phyloP scores from a whole-genome alignment of 2,797 vertebrate species.

The Xiphorhynchus erythropygius region DNA sequence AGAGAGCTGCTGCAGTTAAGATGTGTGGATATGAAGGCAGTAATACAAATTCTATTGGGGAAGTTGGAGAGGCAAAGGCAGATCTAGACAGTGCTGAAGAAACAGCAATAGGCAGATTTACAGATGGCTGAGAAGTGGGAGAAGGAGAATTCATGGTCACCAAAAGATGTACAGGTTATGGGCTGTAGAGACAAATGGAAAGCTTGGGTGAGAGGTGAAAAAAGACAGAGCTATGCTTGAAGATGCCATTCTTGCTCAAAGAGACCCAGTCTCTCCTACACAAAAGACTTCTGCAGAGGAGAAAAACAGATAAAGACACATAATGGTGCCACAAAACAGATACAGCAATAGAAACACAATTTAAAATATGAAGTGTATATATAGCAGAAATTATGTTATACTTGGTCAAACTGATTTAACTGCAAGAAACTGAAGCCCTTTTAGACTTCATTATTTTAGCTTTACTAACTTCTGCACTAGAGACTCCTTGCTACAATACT shows the following conservation, averaged over 20 bases:
- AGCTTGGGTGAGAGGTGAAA: neutral
- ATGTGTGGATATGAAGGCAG: neutral
- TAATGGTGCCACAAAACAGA: constrained; percentile 28
- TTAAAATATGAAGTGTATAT: constrained; percentile 4
- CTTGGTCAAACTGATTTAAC: constrained; percentile 13
- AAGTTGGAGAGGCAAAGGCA: neutral
- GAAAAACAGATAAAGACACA: neutral
- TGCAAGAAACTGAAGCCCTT: neutral
- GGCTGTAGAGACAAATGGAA: neutral
- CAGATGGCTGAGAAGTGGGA: neutral
- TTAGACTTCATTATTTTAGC: constrained; percentile 3
- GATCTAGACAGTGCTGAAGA: neutral
- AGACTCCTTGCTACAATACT: neutral
- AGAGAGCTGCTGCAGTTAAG: neutral
- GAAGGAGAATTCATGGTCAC: constrained; percentile 43
- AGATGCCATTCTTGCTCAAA: neutral
- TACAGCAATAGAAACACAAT: constrained; percentile 21
- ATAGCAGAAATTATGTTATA: constrained; percentile 10
- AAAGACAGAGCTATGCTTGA: neutral
- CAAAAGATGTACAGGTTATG: neutral
- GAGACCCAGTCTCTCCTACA: neutral
- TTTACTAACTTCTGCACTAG: neutral
- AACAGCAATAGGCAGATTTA: neutral
- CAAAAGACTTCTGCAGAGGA: neutral
- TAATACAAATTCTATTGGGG: neutral